A percentile compares a stretch with the other conserved stretches of the same genome.
Conservation (phyloP, 2,113 vertebrate species). For the Acinonyx jubatus region DNA sequence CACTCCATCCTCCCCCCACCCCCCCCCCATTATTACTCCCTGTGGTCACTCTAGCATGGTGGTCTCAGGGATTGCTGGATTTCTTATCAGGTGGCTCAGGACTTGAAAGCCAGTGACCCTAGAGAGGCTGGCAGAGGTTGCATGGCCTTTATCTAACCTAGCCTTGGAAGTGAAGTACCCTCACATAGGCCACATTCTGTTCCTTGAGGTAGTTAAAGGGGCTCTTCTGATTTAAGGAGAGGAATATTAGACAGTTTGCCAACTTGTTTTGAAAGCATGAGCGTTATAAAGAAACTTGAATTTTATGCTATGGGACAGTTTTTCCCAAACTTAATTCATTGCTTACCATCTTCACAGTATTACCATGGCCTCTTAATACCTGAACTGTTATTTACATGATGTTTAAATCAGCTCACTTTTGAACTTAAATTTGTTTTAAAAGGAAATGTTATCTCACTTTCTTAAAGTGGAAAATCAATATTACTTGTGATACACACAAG, state of each 20-base stretch:
- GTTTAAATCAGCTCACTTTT: slow-evolving; percentile 2
- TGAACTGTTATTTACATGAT: neutral
- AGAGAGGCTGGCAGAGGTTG: neutral
- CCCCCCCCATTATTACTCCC: neutral
- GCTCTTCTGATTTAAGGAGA: neutral
- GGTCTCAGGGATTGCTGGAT: neutral
- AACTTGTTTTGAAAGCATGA: slow-evolving; percentile 32
- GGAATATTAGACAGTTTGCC: neutral
- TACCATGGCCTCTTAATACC: neutral
- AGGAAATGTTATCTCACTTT: slow-evolving; percentile 7
- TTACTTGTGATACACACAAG: neutral
- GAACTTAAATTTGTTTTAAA: slow-evolving; percentile 42
- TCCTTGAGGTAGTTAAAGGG: neutral
- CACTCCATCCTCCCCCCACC: rapidly evolving
- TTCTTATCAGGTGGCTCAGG: neutral
- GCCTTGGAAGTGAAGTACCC: neutral
- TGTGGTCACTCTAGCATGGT: neutral
- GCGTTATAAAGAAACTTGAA: neutral
- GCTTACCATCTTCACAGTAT: neutral
- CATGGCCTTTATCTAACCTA: neutral
- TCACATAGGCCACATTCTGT: neutral
- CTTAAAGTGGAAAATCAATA: slow-evolving; percentile 43
- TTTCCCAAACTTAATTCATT: neutral
- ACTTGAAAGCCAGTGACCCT: neutral
- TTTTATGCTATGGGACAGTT: neutral